Evolutionary conservation across 2,113 vertebrate genomes (phyloP), one percentile per base, ranked within the genome.

Genomic region (Felis catus): DNA sequence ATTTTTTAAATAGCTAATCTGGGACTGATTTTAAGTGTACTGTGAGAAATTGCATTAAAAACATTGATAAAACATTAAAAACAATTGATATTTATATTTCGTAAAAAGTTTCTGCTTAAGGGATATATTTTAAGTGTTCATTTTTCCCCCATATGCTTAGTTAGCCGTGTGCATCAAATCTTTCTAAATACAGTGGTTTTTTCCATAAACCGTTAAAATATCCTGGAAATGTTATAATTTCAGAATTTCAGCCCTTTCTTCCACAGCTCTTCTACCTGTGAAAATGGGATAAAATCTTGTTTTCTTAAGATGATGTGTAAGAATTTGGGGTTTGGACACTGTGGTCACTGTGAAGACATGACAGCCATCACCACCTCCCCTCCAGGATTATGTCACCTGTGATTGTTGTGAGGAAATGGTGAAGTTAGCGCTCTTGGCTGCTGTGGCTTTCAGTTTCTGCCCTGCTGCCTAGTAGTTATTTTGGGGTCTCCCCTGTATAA

Each of bases 181-280:
- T 91, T 83, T 80, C 78, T 25, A 84, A 76, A 51, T 80, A 48
- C 19, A 68, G 3, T 48, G n/a, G 58, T 88, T 89, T 45, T 92
- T 87, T 66, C 36, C 48, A 78, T 45, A 89, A 90, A 51, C 36
- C 74, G 63, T 82, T 91, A 66, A 91, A 94, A 48, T 90, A 73
- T 27, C 55, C 33, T 83, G 4, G 19, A 81, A 97, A 91, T 68
- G 71, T 91, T 63, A 45, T 61, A 33, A 61, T 90, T 92, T 91
- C 39, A 39, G 33, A n/a, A 39, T 55, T 89, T 48, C 19, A 70
- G 25, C 36, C 82, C 66, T 92, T 18, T 87, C n/a, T 90, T 70
- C 58, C 4, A 25, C 4, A 70, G 13, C 19, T 58, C 39, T 48
- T 63, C 76, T 74, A 85, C 55, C 55, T 16, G 21, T 90, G 33